Conservation (phyloP, 2,113 vertebrate genomes). For the Hystrix cristata region DNA sequence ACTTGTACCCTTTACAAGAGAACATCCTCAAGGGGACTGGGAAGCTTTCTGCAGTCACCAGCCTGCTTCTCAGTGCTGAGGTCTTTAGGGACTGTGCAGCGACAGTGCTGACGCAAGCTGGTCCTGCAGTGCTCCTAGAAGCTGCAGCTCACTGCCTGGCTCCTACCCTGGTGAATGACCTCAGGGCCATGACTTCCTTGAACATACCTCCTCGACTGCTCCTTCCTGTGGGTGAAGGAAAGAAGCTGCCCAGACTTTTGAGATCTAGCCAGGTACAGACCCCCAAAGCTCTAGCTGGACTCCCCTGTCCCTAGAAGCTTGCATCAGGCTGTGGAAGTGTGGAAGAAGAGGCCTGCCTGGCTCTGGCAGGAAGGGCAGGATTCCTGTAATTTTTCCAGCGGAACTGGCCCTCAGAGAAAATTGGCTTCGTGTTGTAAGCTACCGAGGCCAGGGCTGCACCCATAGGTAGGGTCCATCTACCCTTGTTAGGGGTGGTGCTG, state of each 20-base stretch:
- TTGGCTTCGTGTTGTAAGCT: not conserved
- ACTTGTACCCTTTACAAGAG: not conserved
- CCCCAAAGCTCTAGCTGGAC: not conserved
- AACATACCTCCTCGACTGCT: not conserved
- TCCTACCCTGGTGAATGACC: too few species aligned
- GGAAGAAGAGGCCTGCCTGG: not conserved
- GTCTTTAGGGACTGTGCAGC: accelerated
- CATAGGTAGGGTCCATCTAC: accelerated
- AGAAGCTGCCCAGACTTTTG: not conserved
- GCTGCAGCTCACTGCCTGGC: not conserved
- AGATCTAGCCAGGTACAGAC: not conserved
- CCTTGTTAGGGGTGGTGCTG: too few species aligned
- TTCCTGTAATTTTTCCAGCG: not conserved
- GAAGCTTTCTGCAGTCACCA: not conserved
- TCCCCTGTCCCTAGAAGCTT: not conserved
- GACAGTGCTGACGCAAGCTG: not conserved
- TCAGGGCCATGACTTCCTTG: not conserved
- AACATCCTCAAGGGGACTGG: not conserved
- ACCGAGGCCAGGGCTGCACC: not conserved
- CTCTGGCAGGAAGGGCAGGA: not conserved
- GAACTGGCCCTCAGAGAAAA: not conserved
- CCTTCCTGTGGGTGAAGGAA: not conserved
- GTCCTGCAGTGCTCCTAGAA: not conserved
- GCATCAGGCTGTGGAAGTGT: not conserved
- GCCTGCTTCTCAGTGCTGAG: not conserved